phyloP scores from a whole-genome alignment of 1,140 invertebrate species.

The Zophobas atratus region DNA sequence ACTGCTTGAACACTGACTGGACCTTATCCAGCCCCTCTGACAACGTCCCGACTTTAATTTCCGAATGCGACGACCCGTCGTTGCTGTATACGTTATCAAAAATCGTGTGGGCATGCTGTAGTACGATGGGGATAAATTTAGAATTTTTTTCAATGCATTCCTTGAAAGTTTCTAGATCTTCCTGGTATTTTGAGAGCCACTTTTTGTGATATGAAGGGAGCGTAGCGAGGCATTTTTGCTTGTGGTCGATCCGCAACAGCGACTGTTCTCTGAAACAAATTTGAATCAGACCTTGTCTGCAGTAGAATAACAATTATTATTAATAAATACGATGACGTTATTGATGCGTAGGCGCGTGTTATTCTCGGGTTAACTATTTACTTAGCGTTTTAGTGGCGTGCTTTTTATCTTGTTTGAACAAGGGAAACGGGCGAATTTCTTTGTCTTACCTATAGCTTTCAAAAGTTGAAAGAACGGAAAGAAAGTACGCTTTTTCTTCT shows the following conservation, averaged over 20 bases:
- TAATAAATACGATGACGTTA: conserved; percentile 25
- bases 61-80: conserved; percentile 63
- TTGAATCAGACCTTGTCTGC: conserved; percentile 36
- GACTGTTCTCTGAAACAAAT: conserved; percentile 72
- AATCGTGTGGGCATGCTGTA: conserved; percentile 86
- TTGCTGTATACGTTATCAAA: conserved; percentile 81
- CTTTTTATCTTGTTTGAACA: conserved; percentile 22
- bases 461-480: conserved; percentile 84
- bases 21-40: conserved; percentile 87
- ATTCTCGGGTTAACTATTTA: conserved; percentile 20
- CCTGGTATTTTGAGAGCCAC: conserved; percentile 81
- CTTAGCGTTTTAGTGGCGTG: conserved; percentile 4
- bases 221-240: conserved; percentile 82
- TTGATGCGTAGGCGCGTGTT: conserved; percentile 19
- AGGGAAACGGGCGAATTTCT: conserved; percentile 2
- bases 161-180: conserved; percentile 82
- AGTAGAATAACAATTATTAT: conserved; percentile 32
- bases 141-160: conserved; percentile 89
- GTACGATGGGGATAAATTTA: conserved; percentile 86
- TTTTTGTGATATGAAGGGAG: conserved; percentile 83
- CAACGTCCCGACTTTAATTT: conserved; percentile 61
- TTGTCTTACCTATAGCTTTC: conserved; percentile 82
- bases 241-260: conserved; percentile 78
- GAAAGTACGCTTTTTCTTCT: conserved; percentile 82
- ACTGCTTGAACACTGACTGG: conserved; percentile 93